phyloP scores from a whole-genome alignment of 1,140 invertebrate species.

The Drosophila burlai region DNA sequence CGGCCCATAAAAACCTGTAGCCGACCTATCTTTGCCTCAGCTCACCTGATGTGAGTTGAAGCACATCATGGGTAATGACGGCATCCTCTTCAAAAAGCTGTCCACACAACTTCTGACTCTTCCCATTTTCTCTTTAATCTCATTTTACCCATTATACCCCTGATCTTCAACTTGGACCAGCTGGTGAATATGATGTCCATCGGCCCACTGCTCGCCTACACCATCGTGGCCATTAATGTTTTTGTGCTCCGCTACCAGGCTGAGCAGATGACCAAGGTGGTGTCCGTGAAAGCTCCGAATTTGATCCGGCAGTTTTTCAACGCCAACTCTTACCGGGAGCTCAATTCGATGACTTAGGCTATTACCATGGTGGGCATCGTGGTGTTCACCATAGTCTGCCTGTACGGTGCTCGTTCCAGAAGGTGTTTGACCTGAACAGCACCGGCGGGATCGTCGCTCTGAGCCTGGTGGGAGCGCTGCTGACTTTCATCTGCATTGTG shows the following conservation, averaged over 20 bases:
- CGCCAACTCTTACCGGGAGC: slow-evolving; percentile 87
- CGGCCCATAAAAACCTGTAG: too few species aligned
- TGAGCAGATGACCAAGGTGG: slow-evolving; percentile 81
- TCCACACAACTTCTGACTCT: too few species aligned
- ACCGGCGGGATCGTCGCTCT: slow-evolving; percentile 57
- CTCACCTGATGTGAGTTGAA: too few species aligned
- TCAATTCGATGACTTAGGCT: slow-evolving; percentile 86
- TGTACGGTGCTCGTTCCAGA: slow-evolving; percentile 66
- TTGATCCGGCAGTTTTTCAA: slow-evolving; percentile 86
- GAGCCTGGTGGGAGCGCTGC: slow-evolving; percentile 59
- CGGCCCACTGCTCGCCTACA: slow-evolving; percentile 96
- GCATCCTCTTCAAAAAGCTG: too few species aligned
- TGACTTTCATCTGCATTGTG: slow-evolving; percentile 69
- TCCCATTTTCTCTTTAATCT: neutral
- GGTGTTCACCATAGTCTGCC: slow-evolving; percentile 82
- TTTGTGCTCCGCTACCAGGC: slow-evolving; percentile 91
- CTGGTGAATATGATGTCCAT: slow-evolving; percentile 99
- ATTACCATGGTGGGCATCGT: slow-evolving; percentile 87
- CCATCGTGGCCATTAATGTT: slow-evolving; percentile 95
- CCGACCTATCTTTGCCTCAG: too few species aligned
- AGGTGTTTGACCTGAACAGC: slow-evolving; percentile 42
- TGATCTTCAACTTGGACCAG: slow-evolving; percentile 94
- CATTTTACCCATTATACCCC: slow-evolving; percentile 89
- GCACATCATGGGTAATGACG: too few species aligned
- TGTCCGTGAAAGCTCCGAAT: slow-evolving; percentile 80